Evolutionary conservation across 2,113 vertebrate genomes (phyloP).

Genomic region (Ptilorrhoa leucosticta): DNA sequence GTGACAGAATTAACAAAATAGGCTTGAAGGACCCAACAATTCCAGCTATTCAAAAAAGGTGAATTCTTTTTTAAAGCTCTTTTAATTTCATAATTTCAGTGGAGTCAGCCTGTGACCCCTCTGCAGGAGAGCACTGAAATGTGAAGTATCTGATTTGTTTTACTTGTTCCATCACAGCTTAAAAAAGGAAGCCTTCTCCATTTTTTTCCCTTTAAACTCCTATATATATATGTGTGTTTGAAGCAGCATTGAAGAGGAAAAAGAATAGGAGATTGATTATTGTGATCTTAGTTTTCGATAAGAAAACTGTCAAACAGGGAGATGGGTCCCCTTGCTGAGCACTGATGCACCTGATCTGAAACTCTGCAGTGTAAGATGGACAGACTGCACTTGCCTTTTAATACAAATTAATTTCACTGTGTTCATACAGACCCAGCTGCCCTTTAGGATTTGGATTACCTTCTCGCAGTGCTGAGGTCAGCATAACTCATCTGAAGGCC

Average conservation of each 20-base stretch:
- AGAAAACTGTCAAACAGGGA: not conserved
- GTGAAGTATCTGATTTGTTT: not conserved
- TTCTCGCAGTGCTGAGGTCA: not conserved
- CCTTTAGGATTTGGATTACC: not conserved
- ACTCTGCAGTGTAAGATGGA: not conserved
- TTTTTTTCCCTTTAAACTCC: not conserved
- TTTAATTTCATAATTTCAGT: not conserved
- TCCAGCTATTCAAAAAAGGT: constrained; percentile 89
- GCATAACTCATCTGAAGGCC: not conserved
- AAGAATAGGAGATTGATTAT: not conserved
- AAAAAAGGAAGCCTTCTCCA: not conserved
- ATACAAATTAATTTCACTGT: not conserved
- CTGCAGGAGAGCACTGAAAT: not conserved
- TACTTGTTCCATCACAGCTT: not conserved
- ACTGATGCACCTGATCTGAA: not conserved
- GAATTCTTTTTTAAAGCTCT: not conserved
- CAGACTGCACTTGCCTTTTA: not conserved
- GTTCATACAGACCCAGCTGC: not conserved
- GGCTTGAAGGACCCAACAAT: constrained; percentile 87
- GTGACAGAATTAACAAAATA: constrained; percentile 69
- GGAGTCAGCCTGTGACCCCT: not conserved
- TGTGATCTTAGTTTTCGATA: not conserved
- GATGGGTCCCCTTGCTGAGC: not conserved
- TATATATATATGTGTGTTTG: not conserved
- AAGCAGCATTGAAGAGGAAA: not conserved